These are phyloP conservation scores for Psephotus haematonotus DNA, from an alignment of 2,113 vertebrate genomes.

Conservation along the genomic window DNA sequence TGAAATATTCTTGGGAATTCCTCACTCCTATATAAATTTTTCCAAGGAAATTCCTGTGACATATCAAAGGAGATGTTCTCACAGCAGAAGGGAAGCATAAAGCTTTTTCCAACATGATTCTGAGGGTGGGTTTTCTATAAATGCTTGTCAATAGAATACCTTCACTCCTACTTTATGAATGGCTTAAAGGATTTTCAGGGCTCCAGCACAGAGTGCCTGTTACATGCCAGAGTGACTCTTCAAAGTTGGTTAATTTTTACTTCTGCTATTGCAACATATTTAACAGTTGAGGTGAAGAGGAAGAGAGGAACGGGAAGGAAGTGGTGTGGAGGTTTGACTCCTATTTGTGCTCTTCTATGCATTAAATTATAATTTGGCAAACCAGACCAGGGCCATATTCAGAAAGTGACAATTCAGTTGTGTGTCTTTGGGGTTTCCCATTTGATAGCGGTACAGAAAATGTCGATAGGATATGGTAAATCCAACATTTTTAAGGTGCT, in stretches of 20 bases:
- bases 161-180: neutral
- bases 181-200: neutral
- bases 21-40: neutral
- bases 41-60: neutral
- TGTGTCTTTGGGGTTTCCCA: neutral
- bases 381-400: fast-evolving
- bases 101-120: neutral
- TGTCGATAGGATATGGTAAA: neutral
- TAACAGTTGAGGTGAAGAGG: neutral
- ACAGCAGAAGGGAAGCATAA: neutral
- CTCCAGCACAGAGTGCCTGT: neutral
- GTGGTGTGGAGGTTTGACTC: neutral
- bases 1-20: constrained; percentile 18
- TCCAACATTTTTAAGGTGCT: neutral
- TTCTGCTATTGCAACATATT: neutral
- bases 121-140: neutral
- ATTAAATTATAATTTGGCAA: neutral
- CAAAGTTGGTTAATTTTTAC: neutral
- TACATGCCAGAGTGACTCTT: neutral
- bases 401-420: neutral
- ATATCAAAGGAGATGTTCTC: neutral
- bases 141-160: neutral
- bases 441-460: neutral
- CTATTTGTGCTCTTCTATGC: neutral
- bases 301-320: neutral